Conservation (phyloP, 2,797 vertebrate species). For the Trachurus trachurus region DNA sequence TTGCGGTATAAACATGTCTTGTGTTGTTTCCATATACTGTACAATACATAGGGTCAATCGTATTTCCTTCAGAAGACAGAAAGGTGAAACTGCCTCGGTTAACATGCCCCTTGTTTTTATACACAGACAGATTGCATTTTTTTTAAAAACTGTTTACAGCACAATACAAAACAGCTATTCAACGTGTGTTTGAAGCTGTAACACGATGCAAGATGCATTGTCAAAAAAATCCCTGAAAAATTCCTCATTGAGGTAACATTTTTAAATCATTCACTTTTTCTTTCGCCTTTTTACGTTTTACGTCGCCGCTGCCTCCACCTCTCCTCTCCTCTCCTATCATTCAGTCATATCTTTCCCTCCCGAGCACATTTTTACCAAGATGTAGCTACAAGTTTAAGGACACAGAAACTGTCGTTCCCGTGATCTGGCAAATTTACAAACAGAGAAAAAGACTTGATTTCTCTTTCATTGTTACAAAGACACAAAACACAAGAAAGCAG, state of each 20-base stretch:
- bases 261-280: constrained; percentile 84
- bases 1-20: constrained; percentile 99
- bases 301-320: constrained; percentile 27
- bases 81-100: constrained; percentile 91
- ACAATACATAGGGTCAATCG: constrained; percentile 90
- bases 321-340: constrained; percentile 37
- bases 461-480: constrained; percentile 83
- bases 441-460: constrained; percentile 85
- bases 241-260: constrained; percentile 96
- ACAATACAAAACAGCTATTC: constrained; percentile 91
- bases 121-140: constrained; percentile 91
- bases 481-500: constrained; percentile 83
- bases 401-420: constrained; percentile 88
- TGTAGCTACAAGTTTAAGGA: constrained; percentile 86
- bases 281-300: constrained; percentile 70
- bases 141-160: constrained; percentile 89
- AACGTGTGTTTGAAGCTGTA: constrained; percentile 90
- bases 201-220: constrained; percentile 92
- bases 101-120: constrained; percentile 89
- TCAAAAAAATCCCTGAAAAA: constrained; percentile 97
- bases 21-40: constrained; percentile 92
- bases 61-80: constrained; percentile 93
- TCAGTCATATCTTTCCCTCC: constrained; percentile 41
- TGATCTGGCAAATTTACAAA: constrained; percentile 87
- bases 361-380: constrained; percentile 72